Conservation (phyloP, 1,140 invertebrate species). For the Bombus waltoni region DNA sequence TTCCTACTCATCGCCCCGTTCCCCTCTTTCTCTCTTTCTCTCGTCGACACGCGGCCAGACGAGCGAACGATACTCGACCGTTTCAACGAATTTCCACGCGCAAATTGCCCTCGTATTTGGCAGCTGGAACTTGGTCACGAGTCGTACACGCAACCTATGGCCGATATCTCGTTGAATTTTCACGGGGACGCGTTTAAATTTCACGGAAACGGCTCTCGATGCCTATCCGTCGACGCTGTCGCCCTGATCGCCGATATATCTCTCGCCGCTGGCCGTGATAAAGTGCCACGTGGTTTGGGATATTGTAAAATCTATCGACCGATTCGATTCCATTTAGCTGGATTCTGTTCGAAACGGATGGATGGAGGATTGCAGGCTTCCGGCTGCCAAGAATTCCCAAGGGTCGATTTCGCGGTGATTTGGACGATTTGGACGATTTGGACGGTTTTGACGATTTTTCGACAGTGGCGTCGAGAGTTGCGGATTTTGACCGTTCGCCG, state of each 20-base stretch:
- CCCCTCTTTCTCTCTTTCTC: too few species aligned
- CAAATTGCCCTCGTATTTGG: conserved; percentile 20
- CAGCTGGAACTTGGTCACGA: neutral
- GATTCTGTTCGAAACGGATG: neutral
- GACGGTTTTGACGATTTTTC: too few species aligned
- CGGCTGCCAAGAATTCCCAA: neutral
- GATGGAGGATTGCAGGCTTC: neutral
- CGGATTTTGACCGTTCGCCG: too few species aligned
- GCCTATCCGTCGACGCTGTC: neutral
- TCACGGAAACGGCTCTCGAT: neutral
- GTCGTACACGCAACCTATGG: neutral
- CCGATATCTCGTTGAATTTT: conserved; percentile 1
- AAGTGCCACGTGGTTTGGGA: neutral
- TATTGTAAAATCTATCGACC: neutral
- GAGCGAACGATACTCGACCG: neutral
- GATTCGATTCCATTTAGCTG: neutral
- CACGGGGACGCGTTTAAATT: neutral
- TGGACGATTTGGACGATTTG: too few species aligned
- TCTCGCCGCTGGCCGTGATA: neutral
- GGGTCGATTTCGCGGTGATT: too few species aligned
- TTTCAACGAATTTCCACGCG: conserved; percentile 12
- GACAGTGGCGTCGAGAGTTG: too few species aligned
- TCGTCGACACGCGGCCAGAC: neutral
- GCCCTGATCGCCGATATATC: conserved; percentile 2
- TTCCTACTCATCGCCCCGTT: neutral